Base-by-base conservation (phyloP, 2,797 vertebrate genomes). In the Chromis chromis region DNA sequence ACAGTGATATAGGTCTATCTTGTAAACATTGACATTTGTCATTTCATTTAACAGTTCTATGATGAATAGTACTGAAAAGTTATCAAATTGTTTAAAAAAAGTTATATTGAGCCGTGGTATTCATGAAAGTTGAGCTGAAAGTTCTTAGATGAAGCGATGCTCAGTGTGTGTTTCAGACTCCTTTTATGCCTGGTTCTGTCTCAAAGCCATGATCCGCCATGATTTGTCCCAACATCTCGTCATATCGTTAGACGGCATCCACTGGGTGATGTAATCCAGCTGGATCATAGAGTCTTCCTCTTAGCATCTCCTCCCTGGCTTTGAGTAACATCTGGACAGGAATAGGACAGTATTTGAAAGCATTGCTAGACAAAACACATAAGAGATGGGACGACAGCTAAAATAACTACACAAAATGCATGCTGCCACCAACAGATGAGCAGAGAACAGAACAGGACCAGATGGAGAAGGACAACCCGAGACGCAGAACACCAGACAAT, bases 261-360 rank as follows among this genome's bases (percentile, higher is more conserved):
- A 25, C 25, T 14, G 58, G 48, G 63, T 3, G 59, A 4, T 14
- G 53, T 22, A 42, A 19, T 81, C 78, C 42, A 21, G 88, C 86
- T 80, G 90, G 88, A 95, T 98, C 96, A 99, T 92, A 97, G 95
- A 67, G 94, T 94, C 95, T 99, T 99, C 94, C 96, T 96, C 88
- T 97, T 97, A 62, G 95, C 83, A 57, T 99, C 98, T 90, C 96
- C 97, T 88, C 95, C 96, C 94, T 98, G 97, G 93, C 94, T 96
- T 94, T 98, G 97, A 96, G 90, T 95, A 95, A 97, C 96, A 96
- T 99, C 98, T 99, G 93, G 70, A 91, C 33, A 61, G 24, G 69
- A 74, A 53, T 40, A 44, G 70, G 3, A 77, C 28, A 86, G 14
- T 28, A 57, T 3, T 42, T 77, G 33, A 74, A 40, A 65, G 44